phyloP scores from a whole-genome alignment of 2,113 vertebrate species.

The Mobula birostris region DNA sequence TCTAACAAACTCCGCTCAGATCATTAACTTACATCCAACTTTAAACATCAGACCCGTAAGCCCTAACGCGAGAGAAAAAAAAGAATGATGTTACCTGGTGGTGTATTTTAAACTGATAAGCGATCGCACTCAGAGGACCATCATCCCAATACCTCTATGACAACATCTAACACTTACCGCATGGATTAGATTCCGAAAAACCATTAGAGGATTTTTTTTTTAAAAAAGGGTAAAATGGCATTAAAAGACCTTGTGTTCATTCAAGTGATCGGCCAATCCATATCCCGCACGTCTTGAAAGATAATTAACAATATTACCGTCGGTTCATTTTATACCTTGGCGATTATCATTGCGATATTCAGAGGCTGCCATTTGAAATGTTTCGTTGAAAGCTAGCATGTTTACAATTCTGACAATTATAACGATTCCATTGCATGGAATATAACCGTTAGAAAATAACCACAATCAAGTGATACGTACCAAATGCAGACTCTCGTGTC shows the following conservation, averaged over 20 bases:
- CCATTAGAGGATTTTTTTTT: too few relatives aligned
- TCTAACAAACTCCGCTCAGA: neutral
- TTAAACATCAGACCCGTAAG: neutral
- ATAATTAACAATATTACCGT: too few relatives aligned
- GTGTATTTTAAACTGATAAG: neutral
- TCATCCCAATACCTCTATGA: neutral
- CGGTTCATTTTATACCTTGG: neutral
- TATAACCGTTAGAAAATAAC: neutral
- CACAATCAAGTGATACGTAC: neutral
- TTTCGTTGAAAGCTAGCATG: neutral
- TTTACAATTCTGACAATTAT: neutral
- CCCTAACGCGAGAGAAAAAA: neutral
- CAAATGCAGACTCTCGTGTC: neutral
- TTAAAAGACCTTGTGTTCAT: neutral
- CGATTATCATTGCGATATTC: neutral
- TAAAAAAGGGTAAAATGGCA: too few relatives aligned
- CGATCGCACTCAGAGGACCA: neutral
- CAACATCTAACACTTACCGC: neutral
- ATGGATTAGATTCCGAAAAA: neutral
- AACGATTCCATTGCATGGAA: neutral
- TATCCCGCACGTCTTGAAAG: neutral
- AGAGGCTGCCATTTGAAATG: neutral
- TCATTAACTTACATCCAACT: neutral
- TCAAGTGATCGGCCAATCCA: neutral
- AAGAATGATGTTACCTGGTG: neutral